phyloP scores from a whole-genome alignment of 2,888 invertebrate species.

The Cryptus viduatorius region DNA sequence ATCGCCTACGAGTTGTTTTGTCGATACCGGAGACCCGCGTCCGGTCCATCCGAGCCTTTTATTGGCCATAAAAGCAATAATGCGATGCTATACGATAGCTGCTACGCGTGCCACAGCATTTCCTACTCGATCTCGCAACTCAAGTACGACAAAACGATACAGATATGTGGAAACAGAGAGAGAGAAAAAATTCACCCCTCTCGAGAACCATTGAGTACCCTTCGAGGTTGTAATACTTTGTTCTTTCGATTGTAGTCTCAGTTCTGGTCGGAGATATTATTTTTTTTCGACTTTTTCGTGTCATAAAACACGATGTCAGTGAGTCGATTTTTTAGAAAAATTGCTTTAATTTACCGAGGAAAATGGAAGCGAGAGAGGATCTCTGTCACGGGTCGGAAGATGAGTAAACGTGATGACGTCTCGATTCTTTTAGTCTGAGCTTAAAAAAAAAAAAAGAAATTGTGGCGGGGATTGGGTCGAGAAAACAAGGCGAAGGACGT shows the following conservation, averaged over 20 bases:
- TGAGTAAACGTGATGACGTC: conserved; percentile 81
- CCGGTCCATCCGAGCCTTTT: conserved; percentile 80
- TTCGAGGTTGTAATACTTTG: conserved; percentile 55
- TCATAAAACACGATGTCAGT: conserved; percentile 37
- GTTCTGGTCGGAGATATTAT: conserved; percentile 39
- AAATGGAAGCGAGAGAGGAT: conserved; percentile 70
- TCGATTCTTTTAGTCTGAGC: conserved; percentile 78
- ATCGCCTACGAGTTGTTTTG: conserved; percentile 57
- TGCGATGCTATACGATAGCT: conserved; percentile 80
- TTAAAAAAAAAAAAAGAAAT: conserved; percentile 70
- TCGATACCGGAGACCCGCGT: conserved; percentile 66
- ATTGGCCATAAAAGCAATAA: conserved; percentile 85
- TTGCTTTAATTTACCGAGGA: conserved; percentile 69
- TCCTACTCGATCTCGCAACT: conserved; percentile 57
- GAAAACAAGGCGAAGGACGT: conserved; percentile 66
- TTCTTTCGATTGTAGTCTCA: conserved; percentile 21
- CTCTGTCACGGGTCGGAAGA: conserved; percentile 61
- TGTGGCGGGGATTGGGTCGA: conserved; percentile 28
- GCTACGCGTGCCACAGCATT: conserved; percentile 74
- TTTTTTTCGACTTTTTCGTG: conserved; percentile 19
- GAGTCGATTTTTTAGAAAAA: conserved; percentile 32
- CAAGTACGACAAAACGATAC: conserved; percentile 82
- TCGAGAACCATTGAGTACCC: conserved; percentile 43
- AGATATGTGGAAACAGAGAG: conserved; percentile 70
- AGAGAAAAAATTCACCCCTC: conserved; percentile 43